phyloP scores from a whole-genome alignment of 2,797 vertebrate species.

The Urocyon cinereoargenteus region DNA sequence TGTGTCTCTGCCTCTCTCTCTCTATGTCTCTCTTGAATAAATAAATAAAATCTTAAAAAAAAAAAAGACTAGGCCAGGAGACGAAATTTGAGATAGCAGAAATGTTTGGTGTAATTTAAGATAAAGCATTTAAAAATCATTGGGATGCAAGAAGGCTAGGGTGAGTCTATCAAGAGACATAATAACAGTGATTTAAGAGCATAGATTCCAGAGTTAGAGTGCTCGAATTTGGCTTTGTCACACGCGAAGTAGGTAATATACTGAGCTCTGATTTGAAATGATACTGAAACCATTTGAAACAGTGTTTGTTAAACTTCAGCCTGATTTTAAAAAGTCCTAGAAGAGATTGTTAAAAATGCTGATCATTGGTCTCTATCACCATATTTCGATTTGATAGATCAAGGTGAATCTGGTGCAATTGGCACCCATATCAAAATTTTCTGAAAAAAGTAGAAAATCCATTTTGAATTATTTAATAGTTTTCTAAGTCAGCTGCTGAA shows the following conservation, averaged over 20 bases:
- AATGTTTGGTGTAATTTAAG: not conserved
- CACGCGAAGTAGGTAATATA: not conserved
- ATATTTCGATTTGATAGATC: not conserved
- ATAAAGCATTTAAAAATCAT: not conserved
- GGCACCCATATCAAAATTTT: not conserved
- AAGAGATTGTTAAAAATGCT: not conserved
- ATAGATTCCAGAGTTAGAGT: not conserved
- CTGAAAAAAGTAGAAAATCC: too few relatives aligned
- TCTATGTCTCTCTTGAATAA: too few relatives aligned
- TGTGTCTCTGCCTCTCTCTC: too few relatives aligned
- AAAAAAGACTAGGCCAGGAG: not conserved
- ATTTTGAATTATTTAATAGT: not conserved
- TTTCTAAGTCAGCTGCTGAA: not conserved
- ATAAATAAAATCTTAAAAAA: too few relatives aligned
- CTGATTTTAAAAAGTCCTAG: conserved; percentile 15
- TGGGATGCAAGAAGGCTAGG: not conserved
- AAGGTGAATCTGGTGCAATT: not conserved
- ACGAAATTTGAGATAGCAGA: not conserved
- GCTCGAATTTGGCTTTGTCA: not conserved
- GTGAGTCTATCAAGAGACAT: not conserved
- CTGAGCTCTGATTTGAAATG: not conserved
- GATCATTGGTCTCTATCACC: not conserved
- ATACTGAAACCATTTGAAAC: not conserved
- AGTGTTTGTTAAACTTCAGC: not conserved
- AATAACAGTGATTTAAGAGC: not conserved